Percentiles rank a stretch among this genome's conserved stretches.
Evolutionary conservation across 2,888 invertebrate genomes (phyloP).

Genomic region (Drosophila greeni): DNA sequence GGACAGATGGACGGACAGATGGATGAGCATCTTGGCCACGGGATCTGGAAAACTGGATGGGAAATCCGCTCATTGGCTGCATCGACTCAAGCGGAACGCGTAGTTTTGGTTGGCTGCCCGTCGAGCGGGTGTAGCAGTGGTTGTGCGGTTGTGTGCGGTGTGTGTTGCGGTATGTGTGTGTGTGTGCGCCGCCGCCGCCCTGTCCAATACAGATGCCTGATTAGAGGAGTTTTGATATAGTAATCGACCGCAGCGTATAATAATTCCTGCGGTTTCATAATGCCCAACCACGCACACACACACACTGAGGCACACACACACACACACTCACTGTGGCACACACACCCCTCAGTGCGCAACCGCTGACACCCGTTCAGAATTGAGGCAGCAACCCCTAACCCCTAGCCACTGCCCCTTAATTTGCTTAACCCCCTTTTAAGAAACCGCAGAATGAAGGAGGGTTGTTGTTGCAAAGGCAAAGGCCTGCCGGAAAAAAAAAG

Average conservation of each 20-base stretch:
- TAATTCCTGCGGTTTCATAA: constrained; percentile 77
- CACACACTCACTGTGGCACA: constrained; percentile 31
- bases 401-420: constrained; percentile 10
- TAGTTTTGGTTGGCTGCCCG: constrained; percentile 55
- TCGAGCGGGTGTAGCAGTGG: constrained; percentile 12
- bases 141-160: constrained; percentile 18
- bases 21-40: constrained; percentile 11
- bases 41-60: constrained; percentile 10
- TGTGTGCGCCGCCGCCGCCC: constrained; percentile 15
- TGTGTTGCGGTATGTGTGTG: not conserved
- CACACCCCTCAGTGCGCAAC: constrained; percentile 63
- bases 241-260: constrained; percentile 74
- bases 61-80: constrained; percentile 53
- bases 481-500: constrained; percentile 34
- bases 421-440: constrained; percentile 30
- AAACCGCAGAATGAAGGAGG: constrained; percentile 69
- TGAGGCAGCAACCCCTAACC: constrained; percentile 23
- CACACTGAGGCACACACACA: constrained; percentile 50
- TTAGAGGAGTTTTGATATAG: constrained; percentile 65
- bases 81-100: constrained; percentile 33
- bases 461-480: too few relatives aligned
- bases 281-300: constrained; percentile 56
- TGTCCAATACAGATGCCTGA: constrained; percentile 46
- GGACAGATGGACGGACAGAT: not conserved
- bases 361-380: constrained; percentile 45